Evolutionary conservation across 2,888 invertebrate species (phyloP), one percentile per base, ranked within the genome.

Genomic region (Lasioglossum calceatum): DNA sequence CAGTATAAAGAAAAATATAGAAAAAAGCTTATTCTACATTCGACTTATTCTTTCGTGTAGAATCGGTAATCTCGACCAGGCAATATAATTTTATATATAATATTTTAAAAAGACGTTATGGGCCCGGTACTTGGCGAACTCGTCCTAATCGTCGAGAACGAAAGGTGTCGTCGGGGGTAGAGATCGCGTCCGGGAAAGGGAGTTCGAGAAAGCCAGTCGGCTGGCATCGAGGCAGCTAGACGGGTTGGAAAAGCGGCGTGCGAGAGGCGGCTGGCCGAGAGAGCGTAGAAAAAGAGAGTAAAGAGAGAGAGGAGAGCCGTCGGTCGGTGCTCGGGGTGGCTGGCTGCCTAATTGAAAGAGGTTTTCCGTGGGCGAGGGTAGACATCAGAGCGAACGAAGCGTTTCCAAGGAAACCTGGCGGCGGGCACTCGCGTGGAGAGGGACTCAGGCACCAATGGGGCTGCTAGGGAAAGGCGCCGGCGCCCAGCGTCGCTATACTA

Each of bases 321-420:
- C 76, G 83, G 85, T 78, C 83, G 86, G 85, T 83, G 81, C 71
- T 83, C 78, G 82, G 91, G 87, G 92, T 91, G 92, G 90, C 89
- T 91, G 92, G 91, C 86, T 91, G 92, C 92, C 92, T 94, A 94
- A 95, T 94, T 94, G 94, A 94, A 94, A 94, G 93, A 94, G 93
- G 93, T 93, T 94, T 94, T 92, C 92, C 92, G 89, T 84, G 89
- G 88, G 84, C 80, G 91, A 91, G 92, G 91, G 91, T 91, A 91
- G 93, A 93, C 92, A 92, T 92, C 92, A 91, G 90, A 91, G 90
- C 91, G 93, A 92, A 93, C 93, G 91, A 91, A 92, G 92, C 92
- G 94, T 95, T 94, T 94, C 95, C 95, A 94, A 93, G 95, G 95
- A 93, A 94, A 95, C 95, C 92, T 82, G 89, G 91, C 92, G 89